These are phyloP conservation scores for Miltochrista miniata DNA, from an alignment of 2,888 invertebrate species.

Conservation along the genomic window DNA sequence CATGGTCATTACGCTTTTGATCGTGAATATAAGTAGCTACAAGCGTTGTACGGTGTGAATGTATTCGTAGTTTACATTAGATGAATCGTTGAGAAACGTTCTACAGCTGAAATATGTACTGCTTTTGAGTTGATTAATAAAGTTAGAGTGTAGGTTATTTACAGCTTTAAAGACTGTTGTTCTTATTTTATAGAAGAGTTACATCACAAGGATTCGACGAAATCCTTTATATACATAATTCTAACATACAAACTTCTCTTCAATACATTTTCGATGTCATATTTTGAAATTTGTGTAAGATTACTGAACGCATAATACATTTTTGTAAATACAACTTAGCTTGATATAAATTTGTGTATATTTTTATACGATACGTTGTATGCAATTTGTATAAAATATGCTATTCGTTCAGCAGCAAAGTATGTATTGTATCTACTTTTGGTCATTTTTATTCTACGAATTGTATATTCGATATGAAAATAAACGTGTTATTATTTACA, in stretches of 20 bases:
- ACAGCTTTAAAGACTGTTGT: slow-evolving; percentile 69
- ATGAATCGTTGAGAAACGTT: background rate
- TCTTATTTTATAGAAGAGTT: slow-evolving; percentile 47
- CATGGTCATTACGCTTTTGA: no score
- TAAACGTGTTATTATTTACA: slow-evolving; percentile 64
- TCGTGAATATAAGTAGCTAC: no score
- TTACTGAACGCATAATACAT: slow-evolving; percentile 31
- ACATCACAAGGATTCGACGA: slow-evolving; percentile 44
- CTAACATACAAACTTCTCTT: slow-evolving; percentile 12
- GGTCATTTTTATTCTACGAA: slow-evolving; percentile 59
- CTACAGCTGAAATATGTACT: background rate
- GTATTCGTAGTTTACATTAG: no score
- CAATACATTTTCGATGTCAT: slow-evolving; percentile 16
- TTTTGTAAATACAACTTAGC: slow-evolving; percentile 26
- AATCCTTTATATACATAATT: slow-evolving; percentile 7
- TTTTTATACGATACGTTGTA: slow-evolving; percentile 40
- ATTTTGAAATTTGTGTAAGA: slow-evolving; percentile 17
- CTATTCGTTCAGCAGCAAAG: slow-evolving; percentile 40
- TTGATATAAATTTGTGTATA: slow-evolving; percentile 31
- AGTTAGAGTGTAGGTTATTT: slow-evolving; percentile 23
- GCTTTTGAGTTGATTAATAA: background rate
- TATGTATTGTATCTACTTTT: slow-evolving; percentile 50
- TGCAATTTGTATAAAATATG: slow-evolving; percentile 23
- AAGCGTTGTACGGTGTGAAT: no score
- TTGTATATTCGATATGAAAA: slow-evolving; percentile 65